These are phyloP conservation scores for Drosophila mayaguana DNA, from an alignment of 2,888 invertebrate species.

Conservation along the genomic window DNA sequence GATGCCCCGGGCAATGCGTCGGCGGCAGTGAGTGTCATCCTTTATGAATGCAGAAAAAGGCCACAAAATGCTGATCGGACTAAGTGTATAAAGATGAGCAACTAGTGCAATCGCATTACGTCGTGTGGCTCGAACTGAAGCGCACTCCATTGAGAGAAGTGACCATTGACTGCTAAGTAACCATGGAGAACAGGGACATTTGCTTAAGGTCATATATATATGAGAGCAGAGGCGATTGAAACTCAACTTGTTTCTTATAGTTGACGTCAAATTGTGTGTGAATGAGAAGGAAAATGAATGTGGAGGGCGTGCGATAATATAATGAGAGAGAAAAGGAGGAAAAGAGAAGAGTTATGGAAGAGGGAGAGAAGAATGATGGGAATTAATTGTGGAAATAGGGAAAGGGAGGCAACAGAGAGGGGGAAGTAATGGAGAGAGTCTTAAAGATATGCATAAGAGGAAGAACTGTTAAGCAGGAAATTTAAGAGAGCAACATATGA, in stretches of 20 bases:
- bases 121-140: conserved; percentile 1
- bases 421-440: background rate
- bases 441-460: background rate
- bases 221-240: background rate
- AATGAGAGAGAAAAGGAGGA: background rate
- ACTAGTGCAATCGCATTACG: conserved; percentile 12
- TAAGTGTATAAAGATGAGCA: conserved; percentile 14
- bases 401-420: background rate
- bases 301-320: background rate
- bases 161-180: conserved; percentile 2
- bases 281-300: no score
- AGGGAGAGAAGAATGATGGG: no score
- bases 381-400: background rate
- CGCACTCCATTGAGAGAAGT: background rate
- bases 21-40: conserved; percentile 20
- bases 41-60: conserved; percentile 22
- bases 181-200: background rate
- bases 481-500: background rate
- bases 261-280: background rate
- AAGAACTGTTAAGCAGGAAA: no score
- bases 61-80: conserved; percentile 12
- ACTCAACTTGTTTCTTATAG: background rate
- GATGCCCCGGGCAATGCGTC: conserved; percentile 39
- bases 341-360: background rate
- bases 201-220: background rate